Base-by-base conservation (phyloP, 2,888 invertebrate genomes). In the Holacanthella duospinosa region DNA sequence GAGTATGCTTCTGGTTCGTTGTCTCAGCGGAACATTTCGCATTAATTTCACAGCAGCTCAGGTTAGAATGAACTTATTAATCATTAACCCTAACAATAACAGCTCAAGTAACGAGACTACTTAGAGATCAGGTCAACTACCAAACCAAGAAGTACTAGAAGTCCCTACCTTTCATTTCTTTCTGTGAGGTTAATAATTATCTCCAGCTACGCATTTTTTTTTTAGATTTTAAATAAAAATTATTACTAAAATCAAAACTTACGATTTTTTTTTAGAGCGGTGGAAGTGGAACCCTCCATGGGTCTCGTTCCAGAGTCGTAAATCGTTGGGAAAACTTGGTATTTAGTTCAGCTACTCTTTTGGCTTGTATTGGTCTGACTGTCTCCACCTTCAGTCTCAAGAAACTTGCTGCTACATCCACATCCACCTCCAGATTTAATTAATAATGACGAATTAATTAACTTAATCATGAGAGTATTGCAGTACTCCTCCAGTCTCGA, bases 1-100 rank as follows among this genome's bases (percentile, higher is more conserved):
- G 64, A 70, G 67, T 68, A 71, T 71, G 71, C 56, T 69, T 68
- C 61, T 71, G 64, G 66, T 63, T 61, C 70, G 71, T 59, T 65
- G 63, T 61, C 64, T 68, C 16, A 64, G 60, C 43, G 64, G 58
- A 29, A 68, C 69, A 44, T 65, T 70, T 55, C 69, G 71, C 64
- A 48, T 69, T 60, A 68, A 68, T 63, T 66, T 68, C 36, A 58
- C 57, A 29, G 60, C 63, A 61, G 21, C 55, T 36, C 57, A 43
- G 62, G 69, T 68, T 63, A 59, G 63, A 9, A 36, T 36, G 16
- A 36, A 16, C 36, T 36, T 6, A 36, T 36, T 36, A 36, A 36
- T 36, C n/a, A n/a, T n/a, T n/a, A n/a, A n/a, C n/a, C n/a, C n/a
- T n/a, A n/a, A n/a, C n/a, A n/a, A n/a, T n/a, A n/a, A n/a, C n/a